Percentiles rank a stretch among this genome's conserved stretches.
Conservation (phyloP, 2,113 vertebrate genomes). For the Athene cunicularia region DNA sequence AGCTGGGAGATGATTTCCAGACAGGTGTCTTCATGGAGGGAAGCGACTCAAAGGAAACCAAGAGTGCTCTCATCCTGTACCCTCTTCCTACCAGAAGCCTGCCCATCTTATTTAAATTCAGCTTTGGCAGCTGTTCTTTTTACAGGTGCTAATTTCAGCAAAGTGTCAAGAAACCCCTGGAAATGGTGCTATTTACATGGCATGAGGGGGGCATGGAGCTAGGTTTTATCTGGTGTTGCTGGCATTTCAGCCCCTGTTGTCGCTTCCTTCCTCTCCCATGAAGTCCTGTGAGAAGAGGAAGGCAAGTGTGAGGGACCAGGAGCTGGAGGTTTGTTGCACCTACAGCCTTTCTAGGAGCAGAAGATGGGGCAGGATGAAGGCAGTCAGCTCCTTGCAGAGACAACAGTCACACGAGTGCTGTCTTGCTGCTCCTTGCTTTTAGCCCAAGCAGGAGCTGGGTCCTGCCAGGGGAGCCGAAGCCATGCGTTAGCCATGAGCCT, state of each 20-base stretch:
- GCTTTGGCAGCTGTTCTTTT: slow-evolving; percentile 36
- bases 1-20: background rate
- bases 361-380: background rate
- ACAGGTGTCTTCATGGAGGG: background rate
- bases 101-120: background rate
- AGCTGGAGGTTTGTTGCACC: background rate
- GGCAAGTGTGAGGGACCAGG: background rate
- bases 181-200: background rate
- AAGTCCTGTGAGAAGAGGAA: slow-evolving; percentile 9
- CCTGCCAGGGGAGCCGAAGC: background rate
- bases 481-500: fast-evolving
- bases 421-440: background rate
- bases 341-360: background rate
- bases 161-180: background rate
- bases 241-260: background rate
- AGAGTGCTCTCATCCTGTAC: background rate
- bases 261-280: background rate
- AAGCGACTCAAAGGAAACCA: background rate
- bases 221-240: background rate
- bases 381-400: background rate
- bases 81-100: background rate
- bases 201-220: background rate
- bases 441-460: background rate
- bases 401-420: fast-evolving
- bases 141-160: slow-evolving; percentile 47